phyloP scores from a whole-genome alignment of 2,888 invertebrate species.

The Pterostichus madidus region DNA sequence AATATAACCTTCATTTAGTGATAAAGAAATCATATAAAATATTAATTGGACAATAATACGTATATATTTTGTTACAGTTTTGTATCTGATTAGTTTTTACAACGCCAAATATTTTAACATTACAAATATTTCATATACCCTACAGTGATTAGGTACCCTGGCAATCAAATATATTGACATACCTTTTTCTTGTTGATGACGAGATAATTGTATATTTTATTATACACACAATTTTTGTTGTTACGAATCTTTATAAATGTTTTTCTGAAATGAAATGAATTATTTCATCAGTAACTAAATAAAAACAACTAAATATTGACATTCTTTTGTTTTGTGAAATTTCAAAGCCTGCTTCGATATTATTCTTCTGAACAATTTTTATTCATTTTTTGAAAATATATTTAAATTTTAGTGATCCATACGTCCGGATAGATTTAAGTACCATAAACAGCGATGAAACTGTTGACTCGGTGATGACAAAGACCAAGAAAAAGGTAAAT shows the following conservation, averaged over 20 bases:
- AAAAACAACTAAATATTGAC: not conserved
- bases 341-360: not conserved
- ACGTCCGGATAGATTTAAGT: slow-evolving; percentile 95
- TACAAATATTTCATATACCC: not conserved
- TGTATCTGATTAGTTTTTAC: slow-evolving; percentile 22
- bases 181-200: not conserved
- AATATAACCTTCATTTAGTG: slow-evolving; percentile 28
- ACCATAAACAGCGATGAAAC: slow-evolving; percentile 91
- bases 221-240: not conserved
- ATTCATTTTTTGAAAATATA: slow-evolving; percentile 9
- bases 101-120: not conserved
- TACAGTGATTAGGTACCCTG: slow-evolving; percentile 1
- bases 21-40: slow-evolving; percentile 24
- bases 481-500: slow-evolving; percentile 96
- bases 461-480: slow-evolving; percentile 95
- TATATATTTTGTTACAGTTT: not conserved
- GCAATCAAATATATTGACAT: slow-evolving; percentile 20
- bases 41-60: not conserved
- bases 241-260: not conserved
- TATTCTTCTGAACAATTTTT: not conserved
- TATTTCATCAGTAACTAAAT: not conserved
- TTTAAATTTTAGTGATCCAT: slow-evolving; percentile 90
- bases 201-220: slow-evolving; percentile 16
- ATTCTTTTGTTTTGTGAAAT: not conserved
- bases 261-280: not conserved